phyloP scores from a whole-genome alignment of 2,888 invertebrate genomes.

The Ametastegia equiseti region DNA sequence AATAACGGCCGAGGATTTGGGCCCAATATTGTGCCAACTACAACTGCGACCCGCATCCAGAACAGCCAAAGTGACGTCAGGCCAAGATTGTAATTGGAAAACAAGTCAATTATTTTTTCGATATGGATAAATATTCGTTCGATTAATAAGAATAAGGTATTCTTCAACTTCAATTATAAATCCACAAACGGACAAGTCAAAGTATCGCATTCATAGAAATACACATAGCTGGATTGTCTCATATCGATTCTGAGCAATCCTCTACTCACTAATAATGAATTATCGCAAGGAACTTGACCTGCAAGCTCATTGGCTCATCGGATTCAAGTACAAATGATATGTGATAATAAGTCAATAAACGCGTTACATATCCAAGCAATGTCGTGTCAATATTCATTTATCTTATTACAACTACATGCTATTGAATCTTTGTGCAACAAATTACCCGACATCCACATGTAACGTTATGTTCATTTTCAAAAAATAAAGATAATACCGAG shows the following conservation, averaged over 20 bases:
- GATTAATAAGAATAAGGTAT: not conserved
- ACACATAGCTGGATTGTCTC: too few relatives aligned
- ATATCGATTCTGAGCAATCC: not conserved
- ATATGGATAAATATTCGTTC: not conserved
- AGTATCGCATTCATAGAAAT: too few relatives aligned
- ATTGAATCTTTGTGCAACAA: too few relatives aligned
- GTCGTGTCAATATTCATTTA: too few relatives aligned
- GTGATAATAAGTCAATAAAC: too few relatives aligned
- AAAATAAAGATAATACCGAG: too few relatives aligned
- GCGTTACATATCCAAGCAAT: too few relatives aligned
- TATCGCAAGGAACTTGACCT: not conserved
- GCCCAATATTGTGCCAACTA: not conserved
- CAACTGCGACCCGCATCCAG: not conserved
- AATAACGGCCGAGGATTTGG: constrained; percentile 1
- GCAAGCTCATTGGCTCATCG: too few relatives aligned
- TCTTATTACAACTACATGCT: too few relatives aligned
- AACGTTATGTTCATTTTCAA: too few relatives aligned
- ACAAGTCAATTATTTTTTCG: not conserved
- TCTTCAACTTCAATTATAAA: not conserved
- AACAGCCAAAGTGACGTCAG: not conserved
- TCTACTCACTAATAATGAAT: not conserved
- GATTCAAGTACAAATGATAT: too few relatives aligned
- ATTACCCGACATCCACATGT: too few relatives aligned
- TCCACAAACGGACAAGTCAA: not conserved
- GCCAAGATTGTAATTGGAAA: not conserved